Evolutionary conservation across 2,113 vertebrate species (phyloP).

Genomic region (Muntiacus muntjak): DNA sequence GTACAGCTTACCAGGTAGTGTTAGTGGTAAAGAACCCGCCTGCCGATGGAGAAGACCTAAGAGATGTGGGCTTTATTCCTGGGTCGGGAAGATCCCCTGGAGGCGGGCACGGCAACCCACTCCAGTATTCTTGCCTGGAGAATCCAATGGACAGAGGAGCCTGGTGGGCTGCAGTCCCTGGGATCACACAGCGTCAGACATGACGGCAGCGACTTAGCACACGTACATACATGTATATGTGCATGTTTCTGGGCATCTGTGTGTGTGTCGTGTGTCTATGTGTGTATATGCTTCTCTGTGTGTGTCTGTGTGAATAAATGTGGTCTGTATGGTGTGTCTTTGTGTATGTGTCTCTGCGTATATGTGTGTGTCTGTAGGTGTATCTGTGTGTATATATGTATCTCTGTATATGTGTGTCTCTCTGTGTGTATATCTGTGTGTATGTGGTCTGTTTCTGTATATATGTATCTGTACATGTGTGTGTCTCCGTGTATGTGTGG

Average conservation of each 20-base stretch:
- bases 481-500: too few species aligned
- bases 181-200: not conserved
- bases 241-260: not conserved
- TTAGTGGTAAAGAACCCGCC: not conserved
- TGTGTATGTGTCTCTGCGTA: not conserved
- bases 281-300: not conserved
- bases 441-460: not conserved
- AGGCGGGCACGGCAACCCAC: not conserved
- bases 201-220: not conserved
- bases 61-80: not conserved
- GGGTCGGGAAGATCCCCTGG: not conserved
- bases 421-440: not conserved
- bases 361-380: not conserved
- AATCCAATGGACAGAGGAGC: not conserved
- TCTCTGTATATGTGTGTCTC: not conserved
- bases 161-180: not conserved
- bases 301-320: too few species aligned
- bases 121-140: not conserved
- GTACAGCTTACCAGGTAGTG: not conserved
- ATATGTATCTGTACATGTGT: not conserved
- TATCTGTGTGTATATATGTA: not conserved
- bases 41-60: too few species aligned
- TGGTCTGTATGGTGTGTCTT: not conserved
- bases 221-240: fast-evolving
- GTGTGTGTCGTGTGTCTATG: too few species aligned